These are phyloP conservation scores for Apotomis betuletana DNA, from an alignment of 2,888 invertebrate species.

Conservation along the genomic window DNA sequence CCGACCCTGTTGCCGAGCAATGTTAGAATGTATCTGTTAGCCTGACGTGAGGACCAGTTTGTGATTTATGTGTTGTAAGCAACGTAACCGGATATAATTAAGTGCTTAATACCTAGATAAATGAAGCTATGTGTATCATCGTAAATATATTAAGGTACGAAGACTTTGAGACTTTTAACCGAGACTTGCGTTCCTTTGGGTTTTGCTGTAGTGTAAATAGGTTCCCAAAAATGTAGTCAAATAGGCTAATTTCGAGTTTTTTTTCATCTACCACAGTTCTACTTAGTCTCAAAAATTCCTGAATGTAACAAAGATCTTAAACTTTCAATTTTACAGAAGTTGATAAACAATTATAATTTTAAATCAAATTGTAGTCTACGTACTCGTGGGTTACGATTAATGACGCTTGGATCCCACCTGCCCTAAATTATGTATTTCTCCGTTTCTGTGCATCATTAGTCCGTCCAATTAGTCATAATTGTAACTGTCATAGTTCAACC, in stretches of 20 bases:
- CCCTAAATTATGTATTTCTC: conserved; percentile 26
- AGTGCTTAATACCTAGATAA: not conserved
- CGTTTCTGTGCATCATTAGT: conserved; percentile 20
- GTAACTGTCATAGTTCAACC: conserved; percentile 31
- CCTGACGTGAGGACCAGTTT: conserved; percentile 44
- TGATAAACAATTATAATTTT: no score
- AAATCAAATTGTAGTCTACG: conserved; percentile 1
- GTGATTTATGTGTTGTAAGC: conserved; percentile 47
- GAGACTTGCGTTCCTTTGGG: no score
- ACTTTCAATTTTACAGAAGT: no score
- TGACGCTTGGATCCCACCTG: not conserved
- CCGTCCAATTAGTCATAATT: conserved; percentile 28
- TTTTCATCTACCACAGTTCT: no score
- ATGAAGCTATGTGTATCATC: no score
- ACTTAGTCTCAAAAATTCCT: no score
- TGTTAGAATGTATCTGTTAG: conserved; percentile 51
- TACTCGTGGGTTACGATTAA: not conserved
- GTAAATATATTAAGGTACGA: no score
- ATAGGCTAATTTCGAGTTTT: no score
- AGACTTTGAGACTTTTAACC: no score
- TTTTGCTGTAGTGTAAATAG: no score
- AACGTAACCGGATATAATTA: not conserved
- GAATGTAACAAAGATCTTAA: no score
- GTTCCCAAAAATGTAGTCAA: no score
- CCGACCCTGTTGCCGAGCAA: conserved; percentile 48